Percentiles rank a stretch among this genome's conserved stretches.
Evolutionary conservation across 1,140 invertebrate genomes (phyloP).

Genomic region (Achatina immaculata): DNA sequence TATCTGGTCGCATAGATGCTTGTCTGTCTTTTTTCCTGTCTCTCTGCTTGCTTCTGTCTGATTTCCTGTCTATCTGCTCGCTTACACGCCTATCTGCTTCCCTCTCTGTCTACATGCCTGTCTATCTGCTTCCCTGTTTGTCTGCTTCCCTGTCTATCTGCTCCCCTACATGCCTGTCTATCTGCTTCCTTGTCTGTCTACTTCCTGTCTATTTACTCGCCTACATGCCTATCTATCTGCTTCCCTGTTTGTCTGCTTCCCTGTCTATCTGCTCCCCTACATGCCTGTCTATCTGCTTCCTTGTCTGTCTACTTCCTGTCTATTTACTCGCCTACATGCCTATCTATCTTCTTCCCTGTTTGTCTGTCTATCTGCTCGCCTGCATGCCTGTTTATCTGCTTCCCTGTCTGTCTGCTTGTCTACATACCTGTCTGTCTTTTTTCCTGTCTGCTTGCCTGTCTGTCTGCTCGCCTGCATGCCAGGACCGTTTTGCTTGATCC

Average conservation of each 20-base stretch:
- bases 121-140: too few species aligned
- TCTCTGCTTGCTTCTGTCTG: slow-evolving; percentile 4
- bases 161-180: too few species aligned
- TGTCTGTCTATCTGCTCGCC: not conserved
- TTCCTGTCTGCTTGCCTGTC: not conserved
- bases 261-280: too few species aligned
- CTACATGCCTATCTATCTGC: too few species aligned
- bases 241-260: not conserved
- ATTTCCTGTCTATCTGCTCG: not conserved
- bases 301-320: not conserved
- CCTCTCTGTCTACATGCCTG: not conserved
- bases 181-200: too few species aligned
- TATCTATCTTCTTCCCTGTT: not conserved
- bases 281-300: not conserved
- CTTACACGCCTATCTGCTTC: not conserved
- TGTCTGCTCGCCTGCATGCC: not conserved
- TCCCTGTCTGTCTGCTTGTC: not conserved
- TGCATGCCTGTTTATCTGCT: too few species aligned
- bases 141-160: too few species aligned
- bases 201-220: too few species aligned
- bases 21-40: not conserved
- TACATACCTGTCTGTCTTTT: not conserved
- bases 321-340: not conserved
- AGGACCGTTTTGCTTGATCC: too few species aligned
- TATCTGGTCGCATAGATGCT: too few species aligned